Evolutionary conservation across 1,140 invertebrate species (phyloP).

Genomic region (honey bee (Apis mellifera)): DNA sequence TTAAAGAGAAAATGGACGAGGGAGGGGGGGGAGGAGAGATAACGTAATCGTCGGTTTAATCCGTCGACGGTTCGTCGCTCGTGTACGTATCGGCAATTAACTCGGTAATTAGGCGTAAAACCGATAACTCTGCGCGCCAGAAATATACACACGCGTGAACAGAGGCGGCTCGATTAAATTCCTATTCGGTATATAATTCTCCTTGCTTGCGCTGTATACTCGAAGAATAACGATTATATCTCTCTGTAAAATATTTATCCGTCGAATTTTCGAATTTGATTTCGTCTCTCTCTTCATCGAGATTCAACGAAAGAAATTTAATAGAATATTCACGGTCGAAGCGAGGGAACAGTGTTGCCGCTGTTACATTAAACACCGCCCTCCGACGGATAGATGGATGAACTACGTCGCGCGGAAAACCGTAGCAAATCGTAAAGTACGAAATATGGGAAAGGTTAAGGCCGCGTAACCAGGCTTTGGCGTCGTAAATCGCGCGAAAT

Average conservation of each 20-base stretch:
- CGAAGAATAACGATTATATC: too few relatives aligned
- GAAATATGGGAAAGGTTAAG: background rate
- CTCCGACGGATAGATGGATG: background rate
- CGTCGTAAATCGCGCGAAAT: background rate
- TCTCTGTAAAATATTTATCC: too few relatives aligned
- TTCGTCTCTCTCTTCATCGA: too few relatives aligned
- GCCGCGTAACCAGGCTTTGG: background rate
- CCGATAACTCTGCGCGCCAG: slow-evolving; percentile 44
- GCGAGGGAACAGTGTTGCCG: background rate
- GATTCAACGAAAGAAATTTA: background rate
- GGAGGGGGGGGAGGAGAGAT: slow-evolving; percentile 30
- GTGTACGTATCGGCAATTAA: slow-evolving; percentile 52
- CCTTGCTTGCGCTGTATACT: too few relatives aligned
- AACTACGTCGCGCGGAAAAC: too few relatives aligned
- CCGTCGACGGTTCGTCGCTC: slow-evolving; percentile 38
- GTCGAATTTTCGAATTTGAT: too few relatives aligned
- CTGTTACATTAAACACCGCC: background rate
- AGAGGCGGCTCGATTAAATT: slow-evolving; percentile 47
- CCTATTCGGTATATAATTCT: slow-evolving; percentile 53
- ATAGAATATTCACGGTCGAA: too few relatives aligned
- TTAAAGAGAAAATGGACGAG: background rate
- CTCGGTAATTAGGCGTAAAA: slow-evolving; percentile 62
- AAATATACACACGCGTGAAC: background rate
- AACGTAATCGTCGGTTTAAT: slow-evolving; percentile 60
- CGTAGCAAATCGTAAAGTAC: background rate